Evolutionary conservation across 2,797 vertebrate species (phyloP).

Genomic region (Apodemus agrarius): DNA sequence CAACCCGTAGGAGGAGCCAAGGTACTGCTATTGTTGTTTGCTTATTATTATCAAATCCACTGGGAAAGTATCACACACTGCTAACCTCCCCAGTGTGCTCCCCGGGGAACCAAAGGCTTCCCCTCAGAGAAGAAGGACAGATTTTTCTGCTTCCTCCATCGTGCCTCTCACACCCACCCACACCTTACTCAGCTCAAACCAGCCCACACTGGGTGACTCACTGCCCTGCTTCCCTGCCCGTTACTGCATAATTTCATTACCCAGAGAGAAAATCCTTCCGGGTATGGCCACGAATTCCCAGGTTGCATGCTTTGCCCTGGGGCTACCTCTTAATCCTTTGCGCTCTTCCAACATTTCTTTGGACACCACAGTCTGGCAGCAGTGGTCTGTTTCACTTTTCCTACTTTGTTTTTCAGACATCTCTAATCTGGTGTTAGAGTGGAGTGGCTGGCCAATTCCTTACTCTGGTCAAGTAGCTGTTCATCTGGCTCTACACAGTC

Average conservation of each 20-base stretch:
- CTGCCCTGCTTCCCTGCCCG: slow-evolving; percentile 17
- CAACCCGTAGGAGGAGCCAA: background rate
- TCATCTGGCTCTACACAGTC: background rate
- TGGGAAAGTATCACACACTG: background rate
- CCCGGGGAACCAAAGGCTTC: background rate
- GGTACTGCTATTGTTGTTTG: slow-evolving; percentile 3
- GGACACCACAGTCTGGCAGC: background rate
- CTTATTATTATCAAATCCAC: slow-evolving; percentile 26
- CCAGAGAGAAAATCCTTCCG: slow-evolving; percentile 8
- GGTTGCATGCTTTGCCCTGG: background rate
- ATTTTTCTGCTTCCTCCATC: slow-evolving; percentile 37
- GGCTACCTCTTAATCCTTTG: slow-evolving; percentile 43
- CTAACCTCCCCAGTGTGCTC: background rate
- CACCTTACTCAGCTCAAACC: background rate
- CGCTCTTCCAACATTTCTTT: background rate
- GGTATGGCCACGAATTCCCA: background rate
- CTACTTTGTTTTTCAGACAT: background rate
- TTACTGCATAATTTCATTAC: slow-evolving; percentile 50
- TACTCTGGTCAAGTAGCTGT: background rate
- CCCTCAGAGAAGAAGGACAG: background rate
- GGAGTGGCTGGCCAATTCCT: background rate
- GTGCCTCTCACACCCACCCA: background rate
- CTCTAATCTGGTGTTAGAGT: background rate
- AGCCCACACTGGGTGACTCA: slow-evolving; percentile 64
- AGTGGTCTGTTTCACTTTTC: background rate